These are phyloP conservation scores for Fragum fragum DNA, from an alignment of 2,888 invertebrate genomes.

Conservation along the genomic window DNA sequence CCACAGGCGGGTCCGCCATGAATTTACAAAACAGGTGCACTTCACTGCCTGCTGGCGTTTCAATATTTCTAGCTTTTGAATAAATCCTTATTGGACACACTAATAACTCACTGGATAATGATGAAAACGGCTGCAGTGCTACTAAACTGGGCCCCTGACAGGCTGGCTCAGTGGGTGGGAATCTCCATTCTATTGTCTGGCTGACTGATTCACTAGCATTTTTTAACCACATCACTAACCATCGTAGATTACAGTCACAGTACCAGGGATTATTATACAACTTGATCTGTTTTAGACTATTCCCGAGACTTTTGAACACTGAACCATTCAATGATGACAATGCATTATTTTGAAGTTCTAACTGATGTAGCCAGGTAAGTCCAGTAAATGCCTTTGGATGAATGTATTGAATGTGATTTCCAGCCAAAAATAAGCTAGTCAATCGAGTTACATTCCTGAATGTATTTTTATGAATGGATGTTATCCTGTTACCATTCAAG, in stretches of 20 bases:
- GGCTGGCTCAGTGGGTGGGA: slow-evolving; percentile 66
- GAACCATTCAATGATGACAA: slow-evolving; percentile 71
- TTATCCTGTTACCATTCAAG: slow-evolving; percentile 76
- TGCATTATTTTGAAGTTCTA: slow-evolving; percentile 80
- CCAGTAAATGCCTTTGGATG: slow-evolving; percentile 73
- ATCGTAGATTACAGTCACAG: slow-evolving; percentile 81
- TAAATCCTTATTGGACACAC: slow-evolving; percentile 80
- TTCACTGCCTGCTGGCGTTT: slow-evolving; percentile 65
- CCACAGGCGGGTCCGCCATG: slow-evolving; percentile 75
- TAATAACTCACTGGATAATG: slow-evolving; percentile 73
- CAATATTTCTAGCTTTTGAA: slow-evolving; percentile 73
- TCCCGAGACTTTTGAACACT: slow-evolving; percentile 71
- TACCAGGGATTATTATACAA: slow-evolving; percentile 82
- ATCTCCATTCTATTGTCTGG: slow-evolving; percentile 73
- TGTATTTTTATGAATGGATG: slow-evolving; percentile 64
- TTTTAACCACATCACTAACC: slow-evolving; percentile 78
- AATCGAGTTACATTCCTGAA: slow-evolving; percentile 70
- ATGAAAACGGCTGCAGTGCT: slow-evolving; percentile 68
- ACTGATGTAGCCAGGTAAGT: slow-evolving; percentile 70
- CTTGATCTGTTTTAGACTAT: slow-evolving; percentile 70
- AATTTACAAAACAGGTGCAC: slow-evolving; percentile 76
- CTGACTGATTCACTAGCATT: slow-evolving; percentile 60
- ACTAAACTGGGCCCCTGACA: slow-evolving; percentile 78
- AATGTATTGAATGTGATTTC: slow-evolving; percentile 77
- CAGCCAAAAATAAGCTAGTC: slow-evolving; percentile 75